phyloP scores from a whole-genome alignment of 2,113 vertebrate genomes.

The Oceanodroma tethys region DNA sequence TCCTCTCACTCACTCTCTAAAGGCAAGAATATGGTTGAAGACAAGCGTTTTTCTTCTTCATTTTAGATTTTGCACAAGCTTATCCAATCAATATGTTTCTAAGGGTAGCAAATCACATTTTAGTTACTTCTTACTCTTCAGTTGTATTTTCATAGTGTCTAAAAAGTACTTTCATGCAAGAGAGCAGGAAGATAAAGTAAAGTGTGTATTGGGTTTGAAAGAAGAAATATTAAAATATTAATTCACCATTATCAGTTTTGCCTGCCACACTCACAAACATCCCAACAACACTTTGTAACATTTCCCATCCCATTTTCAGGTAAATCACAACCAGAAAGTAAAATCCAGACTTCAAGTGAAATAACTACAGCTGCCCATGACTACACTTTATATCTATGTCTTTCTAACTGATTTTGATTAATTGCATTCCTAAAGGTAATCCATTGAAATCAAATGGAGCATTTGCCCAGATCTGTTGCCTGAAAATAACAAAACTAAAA shows the following conservation, averaged over 20 bases:
- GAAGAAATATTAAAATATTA: background rate
- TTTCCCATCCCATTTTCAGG: background rate
- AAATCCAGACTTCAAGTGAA: background rate
- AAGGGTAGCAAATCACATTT: background rate
- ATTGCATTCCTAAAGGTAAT: background rate
- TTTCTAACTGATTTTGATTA: background rate
- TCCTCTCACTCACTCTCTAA: background rate
- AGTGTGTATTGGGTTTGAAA: background rate
- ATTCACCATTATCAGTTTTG: background rate
- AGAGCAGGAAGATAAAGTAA: background rate
- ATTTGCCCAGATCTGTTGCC: background rate
- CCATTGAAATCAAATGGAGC: background rate
- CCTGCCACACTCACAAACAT: background rate
- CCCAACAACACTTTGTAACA: background rate
- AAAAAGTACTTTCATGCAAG: background rate
- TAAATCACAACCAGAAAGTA: background rate
- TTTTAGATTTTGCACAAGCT: background rate
- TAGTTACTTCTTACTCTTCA: background rate
- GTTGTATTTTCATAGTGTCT: background rate
- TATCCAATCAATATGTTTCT: background rate
- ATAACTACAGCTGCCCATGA: background rate
- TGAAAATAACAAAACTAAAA: background rate
- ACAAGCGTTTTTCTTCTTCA: background rate
- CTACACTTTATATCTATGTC: background rate
- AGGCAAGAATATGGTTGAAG: background rate